Percentiles rank a stretch among this genome's conserved stretches.
Conservation (phyloP, 2,797 vertebrate species). For the Natrix natrix region DNA sequence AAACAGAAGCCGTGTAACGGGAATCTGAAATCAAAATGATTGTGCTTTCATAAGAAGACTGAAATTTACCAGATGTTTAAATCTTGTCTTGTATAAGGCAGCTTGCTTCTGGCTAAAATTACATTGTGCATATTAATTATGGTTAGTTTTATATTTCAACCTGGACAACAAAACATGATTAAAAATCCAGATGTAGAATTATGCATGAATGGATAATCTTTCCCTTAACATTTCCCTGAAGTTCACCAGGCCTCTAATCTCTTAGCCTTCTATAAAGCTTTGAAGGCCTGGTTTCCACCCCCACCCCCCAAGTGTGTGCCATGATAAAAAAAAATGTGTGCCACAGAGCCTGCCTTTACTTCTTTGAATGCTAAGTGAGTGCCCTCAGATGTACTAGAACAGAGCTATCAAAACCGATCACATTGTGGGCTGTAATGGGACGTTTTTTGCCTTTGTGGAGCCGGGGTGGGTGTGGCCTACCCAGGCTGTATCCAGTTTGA, state of each 20-base stretch:
- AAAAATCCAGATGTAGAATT: not conserved
- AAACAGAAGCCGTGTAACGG: not conserved
- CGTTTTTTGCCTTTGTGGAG: no score
- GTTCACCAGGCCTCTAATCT: not conserved
- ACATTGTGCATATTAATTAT: not conserved
- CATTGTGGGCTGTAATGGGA: no score
- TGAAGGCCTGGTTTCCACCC: not conserved
- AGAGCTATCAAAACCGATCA: no score
- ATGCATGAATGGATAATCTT: not conserved
- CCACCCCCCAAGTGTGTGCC: no score
- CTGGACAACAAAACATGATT: not conserved
- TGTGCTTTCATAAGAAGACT: not conserved
- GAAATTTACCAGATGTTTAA: not conserved
- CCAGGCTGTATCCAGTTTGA: no score
- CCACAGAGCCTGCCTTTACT: not conserved
- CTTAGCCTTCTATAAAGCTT: not conserved
- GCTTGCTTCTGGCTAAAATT: not conserved
- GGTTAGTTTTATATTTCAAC: not conserved
- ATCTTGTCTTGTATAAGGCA: not conserved
- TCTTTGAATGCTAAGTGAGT: not conserved
- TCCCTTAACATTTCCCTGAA: not conserved
- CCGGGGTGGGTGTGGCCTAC: no score
- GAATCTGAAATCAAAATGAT: not conserved
- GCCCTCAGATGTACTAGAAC: not conserved
- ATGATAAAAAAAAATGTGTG: not conserved